These are phyloP conservation scores for Paradoxurus hermaphroditus DNA, from an alignment of 2,113 vertebrate genomes.

Conservation along the genomic window DNA sequence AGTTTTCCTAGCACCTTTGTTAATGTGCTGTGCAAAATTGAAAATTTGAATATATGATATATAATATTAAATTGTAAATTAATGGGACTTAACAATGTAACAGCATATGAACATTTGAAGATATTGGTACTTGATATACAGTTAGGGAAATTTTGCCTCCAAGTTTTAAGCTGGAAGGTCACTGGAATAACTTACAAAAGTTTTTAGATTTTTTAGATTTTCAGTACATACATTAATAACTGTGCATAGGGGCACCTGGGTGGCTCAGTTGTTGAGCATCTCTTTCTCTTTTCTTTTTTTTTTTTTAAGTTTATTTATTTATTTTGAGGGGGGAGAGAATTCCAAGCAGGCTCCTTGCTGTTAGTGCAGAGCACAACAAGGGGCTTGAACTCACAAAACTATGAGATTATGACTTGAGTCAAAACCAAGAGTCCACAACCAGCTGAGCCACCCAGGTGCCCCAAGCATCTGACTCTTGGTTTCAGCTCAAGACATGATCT, in stretches of 20 bases:
- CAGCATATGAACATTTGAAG: background rate
- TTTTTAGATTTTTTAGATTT: background rate
- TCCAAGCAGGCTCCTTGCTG: too few species aligned
- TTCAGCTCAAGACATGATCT: background rate
- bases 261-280: background rate
- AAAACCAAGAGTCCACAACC: too few species aligned
- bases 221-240: background rate
- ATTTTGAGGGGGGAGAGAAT: too few species aligned
- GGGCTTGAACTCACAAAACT: too few species aligned
- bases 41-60: background rate
- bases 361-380: too few species aligned
- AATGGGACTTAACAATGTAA: background rate
- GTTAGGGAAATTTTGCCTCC: background rate
- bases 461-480: background rate
- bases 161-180: background rate
- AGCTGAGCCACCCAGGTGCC: too few species aligned
- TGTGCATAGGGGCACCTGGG: background rate
- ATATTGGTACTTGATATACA: background rate
- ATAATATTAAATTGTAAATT: background rate
- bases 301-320: too few species aligned
- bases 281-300: too few species aligned
- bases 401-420: too few species aligned
- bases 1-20: background rate
- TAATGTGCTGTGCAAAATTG: background rate
- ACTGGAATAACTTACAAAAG: background rate